Evolutionary conservation across 2,113 vertebrate species (phyloP), one percentile per base, ranked within the genome.

Genomic region (Chloebia gouldiae): DNA sequence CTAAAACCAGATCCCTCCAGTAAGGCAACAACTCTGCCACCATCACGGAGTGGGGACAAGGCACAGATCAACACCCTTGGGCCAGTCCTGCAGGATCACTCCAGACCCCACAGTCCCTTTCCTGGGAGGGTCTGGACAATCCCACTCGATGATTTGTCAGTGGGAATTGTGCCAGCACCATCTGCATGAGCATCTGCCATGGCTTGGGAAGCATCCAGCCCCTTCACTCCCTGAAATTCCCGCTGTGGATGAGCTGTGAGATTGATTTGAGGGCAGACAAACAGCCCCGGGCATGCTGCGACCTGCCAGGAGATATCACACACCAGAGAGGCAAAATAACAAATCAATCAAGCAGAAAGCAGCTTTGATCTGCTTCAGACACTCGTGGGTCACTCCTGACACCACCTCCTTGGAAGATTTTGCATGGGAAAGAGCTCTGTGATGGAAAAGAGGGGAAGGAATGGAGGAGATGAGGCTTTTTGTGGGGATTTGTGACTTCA

Each of bases 391-490:
- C 47, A 60, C 31, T 33, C 54, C 83, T 86, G 42, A 33, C 27
- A 47, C 13, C 45, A 23, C 4, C 60, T 68, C 60, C 71, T 70
- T 8, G 5, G 31, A 35, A 47, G 47, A 18, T 14, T 39, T 30
- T 20, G 19, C 28, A 8, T 9, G 30, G 73, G 30, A 21, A 54
- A 57, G 60, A 73, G 57, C 31, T 8, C 20, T 2, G 19, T 3
- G 27, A 23, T 49, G 51, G 42, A 54, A n/a, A 64, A 16, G 19
- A 37, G 31, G 27, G 44, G 42, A 61, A 35, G 40, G 18, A 44
- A 56, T 0, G 15, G 8, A 44, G 37, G 31, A 56, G 31, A 64
- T 0, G 0, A 0, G 0, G 59, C 21, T 10, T 4, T 39, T 24
- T 12, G 13, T 5, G 61, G 13, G 15, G 12, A 59, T 15, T 4